Percentiles rank a stretch among this genome's conserved stretches.
phyloP scores from a whole-genome alignment of 2,113 vertebrate species.

The Sitta europaea region DNA sequence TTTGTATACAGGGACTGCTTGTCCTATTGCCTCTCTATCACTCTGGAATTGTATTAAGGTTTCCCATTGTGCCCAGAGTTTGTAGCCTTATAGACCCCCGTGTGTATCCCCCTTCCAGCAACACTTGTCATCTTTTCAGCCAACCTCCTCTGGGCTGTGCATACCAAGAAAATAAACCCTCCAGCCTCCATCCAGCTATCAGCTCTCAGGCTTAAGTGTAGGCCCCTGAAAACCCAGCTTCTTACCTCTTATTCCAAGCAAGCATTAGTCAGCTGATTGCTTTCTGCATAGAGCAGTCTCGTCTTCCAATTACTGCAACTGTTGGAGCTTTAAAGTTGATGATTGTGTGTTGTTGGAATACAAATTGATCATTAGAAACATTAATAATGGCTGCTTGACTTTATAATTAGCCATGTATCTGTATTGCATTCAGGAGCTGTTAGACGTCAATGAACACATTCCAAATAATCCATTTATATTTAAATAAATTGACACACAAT shows the following conservation, averaged over 20 bases:
- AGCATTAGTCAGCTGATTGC: not conserved
- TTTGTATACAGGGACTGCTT: not conserved
- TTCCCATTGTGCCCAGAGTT: not conserved
- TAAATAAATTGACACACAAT: constrained; percentile 6
- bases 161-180: not conserved
- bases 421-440: constrained; percentile 4
- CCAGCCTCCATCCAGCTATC: not conserved
- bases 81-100: not conserved
- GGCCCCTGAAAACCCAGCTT: not conserved
- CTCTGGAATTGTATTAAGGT: not conserved
- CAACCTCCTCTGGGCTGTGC: not conserved
- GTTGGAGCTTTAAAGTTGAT: constrained; percentile 19
- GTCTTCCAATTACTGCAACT: not conserved
- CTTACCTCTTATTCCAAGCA: not conserved
- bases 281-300: not conserved
- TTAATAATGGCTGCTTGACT: constrained; percentile 46
- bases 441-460: constrained; percentile 38
- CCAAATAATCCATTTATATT: constrained; percentile 52
- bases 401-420: constrained; percentile 47
- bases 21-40: not conserved
- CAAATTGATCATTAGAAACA: constrained; percentile 47
- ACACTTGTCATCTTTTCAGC: not conserved
- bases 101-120: not conserved
- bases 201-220: not conserved
- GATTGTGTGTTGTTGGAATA: constrained; percentile 39